These are phyloP conservation scores for Sesamia inferens DNA, from an alignment of 2,888 invertebrate species.

Conservation along the genomic window DNA sequence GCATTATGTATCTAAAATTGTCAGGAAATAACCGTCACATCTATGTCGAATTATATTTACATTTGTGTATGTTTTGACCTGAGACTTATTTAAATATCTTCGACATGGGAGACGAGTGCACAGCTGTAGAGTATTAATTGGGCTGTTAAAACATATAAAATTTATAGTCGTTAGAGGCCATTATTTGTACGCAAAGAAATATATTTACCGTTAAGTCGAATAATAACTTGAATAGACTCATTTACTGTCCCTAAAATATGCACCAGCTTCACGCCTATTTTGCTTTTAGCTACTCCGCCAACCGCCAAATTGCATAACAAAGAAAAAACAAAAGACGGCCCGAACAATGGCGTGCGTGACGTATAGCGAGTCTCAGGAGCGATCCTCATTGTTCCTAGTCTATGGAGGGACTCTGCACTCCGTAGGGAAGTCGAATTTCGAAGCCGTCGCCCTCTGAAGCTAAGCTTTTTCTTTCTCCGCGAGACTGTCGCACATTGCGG, in stretches of 20 bases:
- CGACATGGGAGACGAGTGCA: conserved; percentile 14
- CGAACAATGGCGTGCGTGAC: conserved; percentile 81
- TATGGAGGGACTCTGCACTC: conserved; percentile 65
- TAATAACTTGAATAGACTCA: conserved; percentile 58
- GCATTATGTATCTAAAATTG: conserved; percentile 42
- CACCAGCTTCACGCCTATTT: conserved; percentile 77
- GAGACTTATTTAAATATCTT: conserved; percentile 44
- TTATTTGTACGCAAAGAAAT: conserved; percentile 12
- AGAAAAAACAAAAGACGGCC: conserved; percentile 78
- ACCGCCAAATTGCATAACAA: conserved; percentile 78
- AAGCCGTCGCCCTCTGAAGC: conserved; percentile 56
- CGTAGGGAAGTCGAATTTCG: conserved; percentile 71
- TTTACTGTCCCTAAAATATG: conserved; percentile 69
- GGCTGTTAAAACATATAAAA: conserved; percentile 29
- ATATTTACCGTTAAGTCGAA: conserved; percentile 43
- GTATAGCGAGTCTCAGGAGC: conserved; percentile 77
- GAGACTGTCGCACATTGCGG: conserved; percentile 44
- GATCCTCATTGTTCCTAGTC: conserved; percentile 80
- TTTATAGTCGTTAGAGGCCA: conserved; percentile 23
- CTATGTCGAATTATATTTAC: conserved; percentile 50
- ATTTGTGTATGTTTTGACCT: conserved; percentile 40
- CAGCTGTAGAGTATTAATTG: conserved; percentile 53
- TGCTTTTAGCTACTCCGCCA: conserved; percentile 67
- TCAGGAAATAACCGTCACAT: conserved; percentile 19
- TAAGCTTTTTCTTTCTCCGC: conserved; percentile 24